Base-by-base conservation (phyloP, 2,113 vertebrate genomes). In the Corythaixoides concolor region DNA sequence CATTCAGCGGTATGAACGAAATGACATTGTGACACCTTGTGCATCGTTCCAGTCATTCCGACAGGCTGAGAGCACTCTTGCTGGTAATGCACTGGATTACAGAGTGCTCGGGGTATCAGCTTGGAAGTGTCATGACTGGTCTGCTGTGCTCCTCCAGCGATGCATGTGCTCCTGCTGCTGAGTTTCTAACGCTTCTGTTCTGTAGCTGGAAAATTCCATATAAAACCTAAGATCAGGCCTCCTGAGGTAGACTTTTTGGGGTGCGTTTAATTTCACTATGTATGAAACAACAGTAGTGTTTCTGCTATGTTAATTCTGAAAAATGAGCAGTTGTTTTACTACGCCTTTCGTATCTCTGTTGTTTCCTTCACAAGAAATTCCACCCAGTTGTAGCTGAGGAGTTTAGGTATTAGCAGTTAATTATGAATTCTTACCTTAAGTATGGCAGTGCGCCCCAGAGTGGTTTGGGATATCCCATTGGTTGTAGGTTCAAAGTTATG, bases 361-460 rank as follows among this genome's bases (percentile, higher is more conserved):
- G 35, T 86, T 64, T 62, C 43, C 68, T 91, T 93, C 28, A 30
- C 22, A 27, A 93, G 81, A 83, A 96, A 83, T 96, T 97, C 89
- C 78, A 63, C 37, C 24, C 52, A 14, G 9, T 83, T 95, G 62
- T 93, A 96, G 52, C 56, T 37, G 60, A 92, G 30, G 37, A 56
- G 33, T 91, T 92, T 68, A 81, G 15, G 41, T 41, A 79, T 93
- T 95, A 86, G 78, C 73, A 82, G 85, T 78, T 87, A 85, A 84
- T 91, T 92, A 92, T 45, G 59, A 89, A 85, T 93, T 97, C 72
- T 93, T 93, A 95, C 86, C 81, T 96, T 82, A 84, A 94, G 55
- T 39, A 45, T 28, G 8, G 63, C 73, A 22, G 13, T 1, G 5
- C 66, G 49, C 37, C 60, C 30, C 32, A 70, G 30, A 63, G 94